Base-by-base conservation (phyloP, 2,888 invertebrate genomes). In the Molorchus minor region DNA sequence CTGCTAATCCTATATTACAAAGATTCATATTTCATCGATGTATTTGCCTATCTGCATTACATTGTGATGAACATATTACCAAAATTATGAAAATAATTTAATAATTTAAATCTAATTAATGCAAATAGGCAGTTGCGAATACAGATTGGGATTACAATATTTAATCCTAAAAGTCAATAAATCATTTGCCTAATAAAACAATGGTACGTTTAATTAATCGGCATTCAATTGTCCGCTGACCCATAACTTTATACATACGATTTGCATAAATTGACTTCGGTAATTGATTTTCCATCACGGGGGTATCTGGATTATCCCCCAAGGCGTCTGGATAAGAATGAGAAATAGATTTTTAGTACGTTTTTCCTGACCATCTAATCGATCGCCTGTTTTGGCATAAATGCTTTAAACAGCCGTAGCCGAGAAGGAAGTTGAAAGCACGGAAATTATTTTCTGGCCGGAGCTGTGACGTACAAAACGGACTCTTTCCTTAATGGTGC, bases 1-100 rank as follows among this genome's bases (percentile, higher is more conserved):
- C 56, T 56, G 38, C 36, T 56, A 41, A 56, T 60, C 52, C 60
- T 35, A 19, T 41, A 8, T 30, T 52, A 41, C 41, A 41, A n/a
- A 17, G 29, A 40, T 52, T 52, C 41, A 30, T 41, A 52, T 41
- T 52, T 52, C 40, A 41, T 52, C 36, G 52, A 52, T 41, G 19
- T 52, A 52, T 52, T 41, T 52, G 30, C 41, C 16, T 52, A 52
- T 52, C 30, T 52, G 30, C 41, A 52, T 52, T 52, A 29, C 30
- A 40, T 21, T 30, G 41, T 41, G 29, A 25, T 3, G 30, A 30
- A 20, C 30, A 41, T 30, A 52, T 51, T 49, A 38, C 20, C 29
- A 36, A 30, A 30, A 36, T 52, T 19, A 41, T 40, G 29, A 41
- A 52, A 41, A 52, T 52, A 40, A 17, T 35, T 40, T 20, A 52